Evolutionary conservation across 2,797 vertebrate species (phyloP).

Genomic region (Amniataba percoides): DNA sequence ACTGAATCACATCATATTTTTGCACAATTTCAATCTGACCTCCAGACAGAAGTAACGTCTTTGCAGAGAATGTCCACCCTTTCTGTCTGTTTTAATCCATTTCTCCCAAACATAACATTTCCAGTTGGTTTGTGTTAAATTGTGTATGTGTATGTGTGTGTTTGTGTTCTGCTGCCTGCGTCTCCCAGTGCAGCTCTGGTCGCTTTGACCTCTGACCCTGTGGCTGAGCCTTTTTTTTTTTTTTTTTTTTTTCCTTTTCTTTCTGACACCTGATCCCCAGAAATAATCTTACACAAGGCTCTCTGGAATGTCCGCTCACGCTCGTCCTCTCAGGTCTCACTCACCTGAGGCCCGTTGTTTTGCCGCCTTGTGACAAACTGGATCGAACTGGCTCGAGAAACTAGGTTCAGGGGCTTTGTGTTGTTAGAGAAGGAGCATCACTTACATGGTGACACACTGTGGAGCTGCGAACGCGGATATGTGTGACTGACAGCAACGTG

Average conservation of each 20-base stretch:
- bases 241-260: not conserved
- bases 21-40: too few relatives aligned
- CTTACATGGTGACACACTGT: constrained; percentile 45
- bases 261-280: constrained; percentile 42
- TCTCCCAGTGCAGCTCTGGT: not conserved
- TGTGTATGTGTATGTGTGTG: not conserved
- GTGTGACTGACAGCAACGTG: constrained; percentile 31
- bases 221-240: too few relatives aligned
- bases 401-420: constrained; percentile 37
- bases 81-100: too few relatives aligned
- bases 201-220: constrained; percentile 46
- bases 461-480: not conserved
- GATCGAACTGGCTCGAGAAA: constrained; percentile 56
- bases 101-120: not conserved
- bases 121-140: not conserved
- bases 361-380: constrained; percentile 54
- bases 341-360: constrained; percentile 49
- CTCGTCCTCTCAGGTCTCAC: constrained; percentile 43
- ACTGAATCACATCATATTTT: too few relatives aligned
- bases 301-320: constrained; percentile 37
- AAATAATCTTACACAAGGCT: constrained; percentile 29
- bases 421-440: constrained; percentile 34
- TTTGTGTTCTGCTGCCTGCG: not conserved
- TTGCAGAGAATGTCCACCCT: too few relatives aligned
- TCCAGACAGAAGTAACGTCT: too few relatives aligned